Base-by-base conservation (phyloP, 2,888 invertebrate species). In the Lepas anatifera region DNA sequence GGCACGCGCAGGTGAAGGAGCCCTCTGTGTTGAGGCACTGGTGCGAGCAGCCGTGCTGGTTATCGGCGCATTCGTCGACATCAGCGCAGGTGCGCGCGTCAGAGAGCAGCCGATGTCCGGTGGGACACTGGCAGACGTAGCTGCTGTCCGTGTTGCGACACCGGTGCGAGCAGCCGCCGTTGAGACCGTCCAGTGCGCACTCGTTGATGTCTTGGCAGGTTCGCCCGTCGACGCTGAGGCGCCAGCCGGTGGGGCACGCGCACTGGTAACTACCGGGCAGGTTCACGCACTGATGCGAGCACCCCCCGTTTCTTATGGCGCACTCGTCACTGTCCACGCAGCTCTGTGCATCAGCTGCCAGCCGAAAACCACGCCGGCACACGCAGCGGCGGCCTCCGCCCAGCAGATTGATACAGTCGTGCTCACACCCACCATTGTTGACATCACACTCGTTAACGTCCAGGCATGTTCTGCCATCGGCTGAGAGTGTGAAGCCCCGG, bases 61-160 rank as follows among this genome's bases (percentile, higher is more conserved):
- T 77, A 72, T 76, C 78, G 43, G 83, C 81, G 76, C 89, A 89
- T 78, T 89, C 88, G 76, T 89, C 84, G 43, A 88, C 83, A 78
- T 87, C 87, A 48, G 80, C 75, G 73, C 84, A 74, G 27, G 71
- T 73, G 39, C 37, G 71, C 3, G 68, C 69, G 41, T 74, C 72
- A 1, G 68, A 70, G 3, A 48, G 71, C 13, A 74, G 66, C 3
- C 66, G 68, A 22, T 72, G 68, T 6, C 74, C 74, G 7, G 58
- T 3, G 7, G 72, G 72, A 63, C 74, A 74, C 22, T 48, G 39
- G 50, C 74, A 74, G 25, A 69, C 69, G 69, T 67, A 67, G 35
- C 69, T 72, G n/a, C 81, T 81, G 66, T 79, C 77, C 32, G 79
- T 78, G 75, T 82, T 82, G 67, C 80, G 77, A 76, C 87, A 87